phyloP scores from a whole-genome alignment of 1,140 invertebrate genomes.

The Ylistrum balloti region DNA sequence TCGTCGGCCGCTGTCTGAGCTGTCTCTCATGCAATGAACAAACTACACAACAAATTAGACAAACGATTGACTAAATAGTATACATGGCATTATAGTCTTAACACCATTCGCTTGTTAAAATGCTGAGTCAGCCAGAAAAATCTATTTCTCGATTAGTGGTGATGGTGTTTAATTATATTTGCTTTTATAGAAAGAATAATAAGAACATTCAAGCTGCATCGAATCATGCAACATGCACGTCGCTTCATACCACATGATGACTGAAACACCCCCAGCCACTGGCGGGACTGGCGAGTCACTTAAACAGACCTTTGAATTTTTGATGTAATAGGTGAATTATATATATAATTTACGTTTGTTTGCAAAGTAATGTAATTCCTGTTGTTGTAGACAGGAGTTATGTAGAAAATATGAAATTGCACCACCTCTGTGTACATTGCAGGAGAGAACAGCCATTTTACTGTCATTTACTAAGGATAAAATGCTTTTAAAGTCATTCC shows the following conservation, averaged over 20 bases:
- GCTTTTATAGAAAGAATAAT: neutral
- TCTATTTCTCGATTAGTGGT: neutral
- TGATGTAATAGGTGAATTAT: neutral
- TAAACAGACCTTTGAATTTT: neutral
- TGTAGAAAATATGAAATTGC: conserved; percentile 9
- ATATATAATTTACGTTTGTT: conserved; percentile 32
- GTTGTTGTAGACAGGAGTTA: neutral
- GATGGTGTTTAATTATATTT: neutral
- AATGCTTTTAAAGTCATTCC: neutral
- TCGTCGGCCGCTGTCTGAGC: no score
- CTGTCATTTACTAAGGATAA: neutral
- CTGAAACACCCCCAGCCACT: neutral
- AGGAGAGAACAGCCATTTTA: neutral
- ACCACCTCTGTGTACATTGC: neutral
- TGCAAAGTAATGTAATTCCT: conserved; percentile 16
- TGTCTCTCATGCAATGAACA: no score
- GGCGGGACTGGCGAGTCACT: neutral
- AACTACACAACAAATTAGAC: no score
- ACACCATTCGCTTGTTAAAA: no score
- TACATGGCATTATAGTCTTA: no score
- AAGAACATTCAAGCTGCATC: neutral
- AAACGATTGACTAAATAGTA: no score
- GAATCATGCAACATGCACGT: neutral
- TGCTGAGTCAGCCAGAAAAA: neutral
- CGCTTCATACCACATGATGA: neutral